Conservation (phyloP, 2,113 vertebrate species). For the Laticauda laticaudata region DNA sequence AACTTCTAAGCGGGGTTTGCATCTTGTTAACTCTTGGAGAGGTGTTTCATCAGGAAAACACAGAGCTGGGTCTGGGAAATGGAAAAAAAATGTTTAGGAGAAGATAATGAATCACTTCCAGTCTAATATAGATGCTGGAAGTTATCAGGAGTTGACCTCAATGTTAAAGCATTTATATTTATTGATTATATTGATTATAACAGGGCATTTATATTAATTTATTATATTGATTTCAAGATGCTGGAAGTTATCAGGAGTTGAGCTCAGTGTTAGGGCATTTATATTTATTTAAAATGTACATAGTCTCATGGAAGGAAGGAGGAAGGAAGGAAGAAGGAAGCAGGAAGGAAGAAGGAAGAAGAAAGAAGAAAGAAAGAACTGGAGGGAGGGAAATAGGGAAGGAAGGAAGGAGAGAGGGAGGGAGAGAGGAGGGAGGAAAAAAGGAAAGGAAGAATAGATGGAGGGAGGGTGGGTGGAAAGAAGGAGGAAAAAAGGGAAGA, state of each 20-base stretch:
- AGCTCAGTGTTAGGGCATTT: neutral
- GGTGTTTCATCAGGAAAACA: neutral
- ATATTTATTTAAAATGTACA: neutral
- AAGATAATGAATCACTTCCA: neutral
- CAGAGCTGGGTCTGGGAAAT: neutral
- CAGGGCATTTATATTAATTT: too few species aligned
- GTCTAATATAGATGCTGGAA: neutral
- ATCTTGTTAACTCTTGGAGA: neutral
- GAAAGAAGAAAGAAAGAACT: neutral
- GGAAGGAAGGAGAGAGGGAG: neutral
- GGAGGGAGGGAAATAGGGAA: fast-evolving
- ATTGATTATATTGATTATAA: too few species aligned
- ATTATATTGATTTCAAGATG: neutral
- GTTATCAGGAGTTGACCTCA: neutral
- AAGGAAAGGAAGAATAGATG: too few species aligned
- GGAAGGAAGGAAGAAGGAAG: fast-evolving
- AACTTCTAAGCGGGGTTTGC: neutral
- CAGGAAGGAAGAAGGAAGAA: neutral
- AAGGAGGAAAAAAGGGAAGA: too few species aligned
- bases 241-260: neutral
- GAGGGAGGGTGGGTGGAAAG: too few species aligned
- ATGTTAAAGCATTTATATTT: neutral
- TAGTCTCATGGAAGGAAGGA: neutral
- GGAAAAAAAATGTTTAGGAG: neutral
- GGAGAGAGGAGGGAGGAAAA: too few species aligned